Evolutionary conservation across 2,113 vertebrate genomes (phyloP), one percentile per base, ranked within the genome.

Genomic region (Toxotes jaculatrix): DNA sequence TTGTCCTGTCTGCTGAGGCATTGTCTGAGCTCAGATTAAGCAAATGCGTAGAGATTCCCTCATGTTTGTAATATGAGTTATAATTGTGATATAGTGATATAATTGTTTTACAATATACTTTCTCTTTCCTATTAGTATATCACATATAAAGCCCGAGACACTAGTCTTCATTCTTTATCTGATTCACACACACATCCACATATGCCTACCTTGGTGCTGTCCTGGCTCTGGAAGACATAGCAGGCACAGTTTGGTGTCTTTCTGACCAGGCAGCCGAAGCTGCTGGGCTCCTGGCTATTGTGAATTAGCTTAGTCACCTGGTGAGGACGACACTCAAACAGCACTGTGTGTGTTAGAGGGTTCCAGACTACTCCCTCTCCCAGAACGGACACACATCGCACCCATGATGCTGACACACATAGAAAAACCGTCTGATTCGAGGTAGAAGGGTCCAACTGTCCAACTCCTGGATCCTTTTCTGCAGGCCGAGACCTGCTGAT

Each of bases 211-310:
- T 97, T 96, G 82, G 94, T 95, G 89, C 97, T 96, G 82, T 98
- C 97, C 3, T 96, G 95, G 12, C 97, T 96, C 91, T 95, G 96
- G 95, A 99, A 98, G 40, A 98, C 97, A 1, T 97, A 97, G 93
- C 97, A 99, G 92, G 95, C 92, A 59, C 96, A 97, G 70, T 43
- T 45, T 0, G 74, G 68, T 19, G 82, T 74, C 17, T 95, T 95
- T 87, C 94, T 96, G 89, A 97, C 94, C 88, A 99, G 93, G 83
- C 96, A 98, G 21, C 96, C 97, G 27, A 99, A 99, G 91, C 97
- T 97, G 74, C 94, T 96, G 0, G 97, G 97, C 67, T 98, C 97
- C 0, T 96, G 96, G 81, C 98, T 99, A 91, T 99, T 97, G 94
- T 98, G 97, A 72, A 99, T 97, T 66, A 98, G 93, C 79, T 97